Evolutionary conservation across 2,797 vertebrate species (phyloP), one percentile per base, ranked within the genome.

Genomic region (Micrastur ruficollis): DNA sequence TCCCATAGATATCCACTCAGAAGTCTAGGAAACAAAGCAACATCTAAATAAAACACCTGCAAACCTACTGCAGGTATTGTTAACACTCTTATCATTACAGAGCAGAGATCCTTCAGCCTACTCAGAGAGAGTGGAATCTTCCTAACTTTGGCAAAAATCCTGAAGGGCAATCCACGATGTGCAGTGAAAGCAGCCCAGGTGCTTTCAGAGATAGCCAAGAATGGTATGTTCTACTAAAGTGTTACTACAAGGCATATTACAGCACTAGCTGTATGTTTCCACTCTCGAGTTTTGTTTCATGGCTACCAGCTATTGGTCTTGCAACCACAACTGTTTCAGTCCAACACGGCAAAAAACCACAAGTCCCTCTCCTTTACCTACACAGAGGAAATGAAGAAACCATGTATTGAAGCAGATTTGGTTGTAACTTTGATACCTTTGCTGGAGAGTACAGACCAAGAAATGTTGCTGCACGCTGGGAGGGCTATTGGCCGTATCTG

Each of bases 401-500:
- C 93, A 2, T 99, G 99, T 82, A 98, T 99, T 29, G 98, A 99
- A 59, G 98, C 99, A 19, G 98, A 98, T n/a, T 96, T 99, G 93
- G 98, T 99, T 49, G 94, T 91, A 49, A 97, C 97, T 32, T 82
- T 99, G 97, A 95, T 99, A 90, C 99, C 98, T 58, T 94, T 99
- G 75, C 97, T 99, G 95, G 98, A 98, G 88, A 98, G 98, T 93
- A 95, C 86, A 6, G 95, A 99, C 84, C 98, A 98, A 93, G 99
- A 99, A 68, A 98, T 98, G 97, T 95, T 99, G 94, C 98, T 99
- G 40, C 98, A 99, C 40, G 98, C 98, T 0, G 99, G 99, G 88
- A 98, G 99, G 53, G 99, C 99, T 90, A 99, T 99, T 25, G 99
- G 99, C 65, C 98, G 98, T 22, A 99, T 99, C 97, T 99, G 99